Conservation (phyloP, 2,113 vertebrate genomes). For the Eolophus roseicapilla region DNA sequence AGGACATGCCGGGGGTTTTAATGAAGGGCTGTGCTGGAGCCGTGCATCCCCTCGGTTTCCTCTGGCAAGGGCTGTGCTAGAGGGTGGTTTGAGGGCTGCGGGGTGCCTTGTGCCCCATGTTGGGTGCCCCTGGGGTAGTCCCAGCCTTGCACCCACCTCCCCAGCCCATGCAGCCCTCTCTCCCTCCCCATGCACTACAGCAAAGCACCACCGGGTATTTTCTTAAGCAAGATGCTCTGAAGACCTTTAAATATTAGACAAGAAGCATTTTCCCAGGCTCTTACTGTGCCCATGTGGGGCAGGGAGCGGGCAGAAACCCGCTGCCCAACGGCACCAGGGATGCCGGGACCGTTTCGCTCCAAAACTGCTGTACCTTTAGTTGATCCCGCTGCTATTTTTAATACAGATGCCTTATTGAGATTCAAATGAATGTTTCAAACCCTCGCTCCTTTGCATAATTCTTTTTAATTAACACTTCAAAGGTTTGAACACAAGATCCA, state of each 20-base stretch:
- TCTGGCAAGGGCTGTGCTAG: neutral
- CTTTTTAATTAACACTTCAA: slow-evolving; percentile 75
- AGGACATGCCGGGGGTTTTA: neutral
- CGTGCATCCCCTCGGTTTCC: neutral
- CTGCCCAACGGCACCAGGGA: neutral
- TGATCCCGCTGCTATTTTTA: slow-evolving; percentile 70
- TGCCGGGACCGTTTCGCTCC: neutral
- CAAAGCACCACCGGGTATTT: neutral
- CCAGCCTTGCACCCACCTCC: neutral
- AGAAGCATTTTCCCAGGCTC: neutral
- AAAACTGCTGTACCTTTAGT: neutral
- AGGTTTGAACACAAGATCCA: slow-evolving; percentile 45
- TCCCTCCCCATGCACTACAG: neutral
- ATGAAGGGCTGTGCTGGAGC: neutral
- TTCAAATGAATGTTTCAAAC: slow-evolving; percentile 71
- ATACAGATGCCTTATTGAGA: slow-evolving; percentile 68
- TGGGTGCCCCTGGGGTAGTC: neutral
- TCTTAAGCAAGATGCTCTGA: neutral
- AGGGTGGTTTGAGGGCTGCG: rapidly evolving
- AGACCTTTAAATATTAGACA: neutral
- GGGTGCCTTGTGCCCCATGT: neutral
- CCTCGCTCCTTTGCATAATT: slow-evolving; percentile 74
- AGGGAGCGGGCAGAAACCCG: neutral
- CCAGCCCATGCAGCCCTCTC: rapidly evolving
- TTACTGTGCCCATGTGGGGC: neutral